A percentile compares a stretch with the other conserved stretches of the same genome.
Conservation (phyloP, 2,113 vertebrate genomes). For the Dinomys branickii region DNA sequence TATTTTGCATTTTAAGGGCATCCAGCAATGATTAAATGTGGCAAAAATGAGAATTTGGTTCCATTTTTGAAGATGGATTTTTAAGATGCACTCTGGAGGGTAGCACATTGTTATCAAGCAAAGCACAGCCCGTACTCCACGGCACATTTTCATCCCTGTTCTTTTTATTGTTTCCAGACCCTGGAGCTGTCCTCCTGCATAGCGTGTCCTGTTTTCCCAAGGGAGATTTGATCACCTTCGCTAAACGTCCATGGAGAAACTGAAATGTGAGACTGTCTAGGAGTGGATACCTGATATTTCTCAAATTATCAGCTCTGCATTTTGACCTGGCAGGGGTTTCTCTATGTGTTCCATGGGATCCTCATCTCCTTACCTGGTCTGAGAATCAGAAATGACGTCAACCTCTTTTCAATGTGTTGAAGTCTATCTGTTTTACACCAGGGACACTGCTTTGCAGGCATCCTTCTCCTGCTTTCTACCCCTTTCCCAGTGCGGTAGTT, state of each 20-base stretch:
- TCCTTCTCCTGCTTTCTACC: background rate
- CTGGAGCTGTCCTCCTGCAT: background rate
- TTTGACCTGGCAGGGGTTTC: background rate
- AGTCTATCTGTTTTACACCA: background rate
- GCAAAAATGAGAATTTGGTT: background rate
- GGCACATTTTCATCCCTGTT: background rate
- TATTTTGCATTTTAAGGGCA: constrained; percentile 6
- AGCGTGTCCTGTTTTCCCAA: background rate
- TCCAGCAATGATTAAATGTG: background rate
- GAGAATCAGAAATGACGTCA: background rate
- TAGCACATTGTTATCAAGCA: background rate
- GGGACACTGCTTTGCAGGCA: fast-evolving
- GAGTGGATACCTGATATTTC: constrained; percentile 44
- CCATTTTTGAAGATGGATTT: background rate
- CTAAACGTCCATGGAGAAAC: background rate
- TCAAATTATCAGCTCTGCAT: background rate
- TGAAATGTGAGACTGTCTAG: background rate
- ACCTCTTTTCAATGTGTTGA: background rate
- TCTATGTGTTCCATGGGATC: fast-evolving
- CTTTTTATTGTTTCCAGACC: background rate
- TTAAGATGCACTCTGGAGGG: background rate
- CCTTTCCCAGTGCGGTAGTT: background rate
- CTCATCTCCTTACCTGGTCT: background rate
- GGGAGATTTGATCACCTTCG: background rate
- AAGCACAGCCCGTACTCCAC: background rate